These are phyloP conservation scores for Himalopsyche tibetana DNA, from an alignment of 2,888 invertebrate species.

Conservation along the genomic window DNA sequence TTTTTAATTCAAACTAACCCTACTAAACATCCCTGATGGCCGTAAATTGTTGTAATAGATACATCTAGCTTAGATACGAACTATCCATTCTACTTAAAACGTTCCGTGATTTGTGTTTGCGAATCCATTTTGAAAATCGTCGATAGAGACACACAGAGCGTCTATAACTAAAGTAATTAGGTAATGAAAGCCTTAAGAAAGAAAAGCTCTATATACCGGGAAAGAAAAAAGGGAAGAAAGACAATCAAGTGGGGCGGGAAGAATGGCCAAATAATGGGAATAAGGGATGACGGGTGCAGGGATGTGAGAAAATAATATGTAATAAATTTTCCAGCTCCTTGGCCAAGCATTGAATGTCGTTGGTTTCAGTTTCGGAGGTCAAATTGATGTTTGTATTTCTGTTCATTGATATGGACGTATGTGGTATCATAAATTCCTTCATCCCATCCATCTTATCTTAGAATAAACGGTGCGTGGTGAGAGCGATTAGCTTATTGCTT, in stretches of 20 bases:
- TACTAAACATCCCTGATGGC: not conserved
- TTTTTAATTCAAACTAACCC: not conserved
- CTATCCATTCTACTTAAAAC: not conserved
- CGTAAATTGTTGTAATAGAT: conserved; percentile 18
- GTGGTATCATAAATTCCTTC: no score
- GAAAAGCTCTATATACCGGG: conserved; percentile 48
- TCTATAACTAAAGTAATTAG: conserved; percentile 63
- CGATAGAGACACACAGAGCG: conserved; percentile 11
- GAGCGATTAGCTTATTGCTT: no score
- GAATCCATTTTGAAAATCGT: conserved; percentile 28
- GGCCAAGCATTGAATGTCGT: no score
- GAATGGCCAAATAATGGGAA: conserved; percentile 63
- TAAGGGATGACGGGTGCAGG: conserved; percentile 42
- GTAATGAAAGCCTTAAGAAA: conserved; percentile 65
- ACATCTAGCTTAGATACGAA: not conserved
- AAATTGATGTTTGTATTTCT: no score
- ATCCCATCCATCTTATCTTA: no score
- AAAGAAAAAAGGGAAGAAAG: conserved; percentile 57
- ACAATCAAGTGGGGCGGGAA: conserved; percentile 59
- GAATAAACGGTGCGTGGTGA: no score
- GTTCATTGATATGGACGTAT: no score
- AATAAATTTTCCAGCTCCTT: not conserved
- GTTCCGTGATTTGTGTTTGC: conserved; percentile 23
- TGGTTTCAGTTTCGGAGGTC: no score
- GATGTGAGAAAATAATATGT: not conserved